Conservation (phyloP, 2,797 vertebrate species). For the Podargus strigoides region DNA sequence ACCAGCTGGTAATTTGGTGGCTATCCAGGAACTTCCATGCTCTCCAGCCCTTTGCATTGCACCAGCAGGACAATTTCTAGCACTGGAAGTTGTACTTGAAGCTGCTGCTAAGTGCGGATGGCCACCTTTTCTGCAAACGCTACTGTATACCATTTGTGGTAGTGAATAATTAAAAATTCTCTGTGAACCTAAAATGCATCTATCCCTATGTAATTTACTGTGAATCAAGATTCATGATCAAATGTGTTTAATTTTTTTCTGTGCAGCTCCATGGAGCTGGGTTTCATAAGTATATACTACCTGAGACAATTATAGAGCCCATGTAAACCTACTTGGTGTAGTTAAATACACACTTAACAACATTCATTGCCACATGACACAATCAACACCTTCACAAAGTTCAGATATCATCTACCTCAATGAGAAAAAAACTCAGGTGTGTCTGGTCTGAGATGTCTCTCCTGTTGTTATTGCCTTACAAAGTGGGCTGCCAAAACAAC, state of each 20-base stretch:
- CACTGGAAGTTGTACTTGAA: neutral
- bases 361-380: neutral
- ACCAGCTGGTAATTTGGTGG: neutral
- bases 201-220: neutral
- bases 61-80: neutral
- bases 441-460: neutral
- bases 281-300: neutral
- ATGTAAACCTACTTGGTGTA: neutral
- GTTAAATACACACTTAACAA: neutral
- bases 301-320: neutral
- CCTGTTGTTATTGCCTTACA: neutral
- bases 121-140: neutral
- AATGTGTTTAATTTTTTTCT: neutral
- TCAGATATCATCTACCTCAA: neutral
- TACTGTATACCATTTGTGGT: rapidly evolving
- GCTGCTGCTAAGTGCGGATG: neutral
- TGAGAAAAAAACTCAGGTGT: neutral
- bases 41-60: neutral
- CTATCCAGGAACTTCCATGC: rapidly evolving
- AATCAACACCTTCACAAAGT: neutral
- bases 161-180: neutral
- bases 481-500: neutral
- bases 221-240: neutral
- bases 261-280: neutral
- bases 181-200: neutral